These are phyloP conservation scores for Tursiops truncatus DNA, from an alignment of 2,113 vertebrate species.

Conservation along the genomic window DNA sequence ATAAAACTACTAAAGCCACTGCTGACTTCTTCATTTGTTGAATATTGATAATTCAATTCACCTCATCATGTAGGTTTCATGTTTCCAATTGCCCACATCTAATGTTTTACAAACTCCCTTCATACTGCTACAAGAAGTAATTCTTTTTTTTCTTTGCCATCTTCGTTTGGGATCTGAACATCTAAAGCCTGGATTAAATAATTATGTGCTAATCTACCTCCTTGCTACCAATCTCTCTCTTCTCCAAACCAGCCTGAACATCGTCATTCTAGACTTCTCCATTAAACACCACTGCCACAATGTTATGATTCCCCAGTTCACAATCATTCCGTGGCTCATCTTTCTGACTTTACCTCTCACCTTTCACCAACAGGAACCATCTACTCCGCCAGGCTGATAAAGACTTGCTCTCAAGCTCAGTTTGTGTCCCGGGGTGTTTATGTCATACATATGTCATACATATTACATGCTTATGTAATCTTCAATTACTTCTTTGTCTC, in stretches of 20 bases:
- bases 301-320: not conserved
- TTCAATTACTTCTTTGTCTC: conserved; percentile 5
- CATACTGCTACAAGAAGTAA: not conserved
- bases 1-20: not conserved
- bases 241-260: not conserved
- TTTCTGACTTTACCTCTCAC: not conserved
- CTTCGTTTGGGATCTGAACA: not conserved
- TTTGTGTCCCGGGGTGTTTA: not conserved
- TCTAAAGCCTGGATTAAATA: not conserved
- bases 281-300: not conserved
- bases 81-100: not conserved
- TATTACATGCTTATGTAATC: not conserved
- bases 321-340: not conserved
- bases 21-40: not conserved
- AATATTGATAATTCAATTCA: not conserved
- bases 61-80: not conserved
- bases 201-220: not conserved
- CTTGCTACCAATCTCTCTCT: not conserved
- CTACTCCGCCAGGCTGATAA: not conserved
- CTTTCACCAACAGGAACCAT: not conserved
- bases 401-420: not conserved
- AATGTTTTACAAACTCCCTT: not conserved
- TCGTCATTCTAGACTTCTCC: not conserved
- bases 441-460: not conserved
- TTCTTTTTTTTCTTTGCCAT: not conserved